Conservation (phyloP, 2,888 invertebrate species). For the Ectobius pallidus region DNA sequence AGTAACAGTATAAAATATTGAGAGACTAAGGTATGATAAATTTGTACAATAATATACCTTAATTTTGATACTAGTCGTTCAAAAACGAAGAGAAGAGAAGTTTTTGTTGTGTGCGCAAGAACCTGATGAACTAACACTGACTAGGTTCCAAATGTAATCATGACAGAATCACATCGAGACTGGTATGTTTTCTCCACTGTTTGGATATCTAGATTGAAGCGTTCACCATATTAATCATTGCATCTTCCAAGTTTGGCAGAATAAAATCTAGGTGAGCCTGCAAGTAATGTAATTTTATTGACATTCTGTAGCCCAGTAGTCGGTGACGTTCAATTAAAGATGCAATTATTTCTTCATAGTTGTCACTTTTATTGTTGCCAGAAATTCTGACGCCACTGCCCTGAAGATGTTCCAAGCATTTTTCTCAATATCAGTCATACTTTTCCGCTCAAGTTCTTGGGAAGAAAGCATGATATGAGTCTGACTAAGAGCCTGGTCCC, state of each 20-base stretch:
- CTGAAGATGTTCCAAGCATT: conserved; percentile 3
- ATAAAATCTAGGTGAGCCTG: neutral
- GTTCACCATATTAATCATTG: neutral
- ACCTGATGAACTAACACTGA: neutral
- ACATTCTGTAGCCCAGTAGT: no score
- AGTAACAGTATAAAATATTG: neutral
- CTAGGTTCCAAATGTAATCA: conserved; percentile 1
- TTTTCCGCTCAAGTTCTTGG: conserved; percentile 5
- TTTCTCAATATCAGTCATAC: conserved; percentile 6
- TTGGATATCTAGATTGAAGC: neutral
- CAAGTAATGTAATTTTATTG: no score
- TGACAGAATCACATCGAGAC: neutral
- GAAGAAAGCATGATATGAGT: neutral
- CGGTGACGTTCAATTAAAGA: neutral
- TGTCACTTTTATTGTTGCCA: neutral
- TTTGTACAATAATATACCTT: neutral
- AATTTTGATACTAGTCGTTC: neutral
- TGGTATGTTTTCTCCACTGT: neutral
- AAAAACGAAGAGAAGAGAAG: neutral
- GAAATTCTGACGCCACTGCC: neutral
- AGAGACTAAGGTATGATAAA: neutral
- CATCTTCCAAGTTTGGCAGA: neutral
- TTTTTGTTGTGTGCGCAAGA: neutral
- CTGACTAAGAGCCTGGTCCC: neutral
- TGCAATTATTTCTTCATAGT: conserved; percentile 4